Conservation (phyloP, 2,113 vertebrate genomes). For the Prietella phreatophila region DNA sequence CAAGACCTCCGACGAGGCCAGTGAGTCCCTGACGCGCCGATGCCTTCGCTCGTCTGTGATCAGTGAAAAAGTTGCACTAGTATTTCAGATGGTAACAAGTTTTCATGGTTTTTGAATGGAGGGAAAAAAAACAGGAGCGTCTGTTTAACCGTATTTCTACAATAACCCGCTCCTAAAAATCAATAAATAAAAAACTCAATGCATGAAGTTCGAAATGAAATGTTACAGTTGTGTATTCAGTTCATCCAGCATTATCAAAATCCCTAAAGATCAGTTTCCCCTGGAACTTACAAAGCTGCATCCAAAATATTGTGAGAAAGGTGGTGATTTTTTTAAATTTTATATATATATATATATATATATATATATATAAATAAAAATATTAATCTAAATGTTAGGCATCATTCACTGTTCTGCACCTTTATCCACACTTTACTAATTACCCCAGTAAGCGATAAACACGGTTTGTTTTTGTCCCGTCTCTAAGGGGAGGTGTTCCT, state of each 20-base stretch:
- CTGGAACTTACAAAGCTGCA: background rate
- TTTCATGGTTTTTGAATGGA: background rate
- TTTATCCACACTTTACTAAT: background rate
- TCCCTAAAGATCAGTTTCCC: background rate
- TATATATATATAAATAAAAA: too few species aligned
- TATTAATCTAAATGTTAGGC: background rate
- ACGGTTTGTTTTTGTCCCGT: constrained; percentile 12
- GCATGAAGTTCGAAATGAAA: background rate
- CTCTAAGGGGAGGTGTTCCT: constrained; percentile 76
- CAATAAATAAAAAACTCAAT: too few species aligned
- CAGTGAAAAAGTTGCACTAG: background rate
- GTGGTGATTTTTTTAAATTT: too few species aligned
- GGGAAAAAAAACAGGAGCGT: background rate
- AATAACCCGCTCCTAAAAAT: background rate
- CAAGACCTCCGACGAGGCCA: constrained; percentile 66
- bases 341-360: too few species aligned
- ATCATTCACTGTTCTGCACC: background rate
- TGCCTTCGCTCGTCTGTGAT: background rate
- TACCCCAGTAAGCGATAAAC: background rate
- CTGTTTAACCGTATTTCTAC: background rate
- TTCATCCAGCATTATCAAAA: background rate
- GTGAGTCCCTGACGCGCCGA: constrained; percentile 50
- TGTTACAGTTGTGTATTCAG: background rate
- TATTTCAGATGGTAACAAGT: background rate
- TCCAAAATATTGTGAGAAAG: background rate